Conservation (phyloP, 1,140 invertebrate genomes). For the Heliconius hermathena region DNA sequence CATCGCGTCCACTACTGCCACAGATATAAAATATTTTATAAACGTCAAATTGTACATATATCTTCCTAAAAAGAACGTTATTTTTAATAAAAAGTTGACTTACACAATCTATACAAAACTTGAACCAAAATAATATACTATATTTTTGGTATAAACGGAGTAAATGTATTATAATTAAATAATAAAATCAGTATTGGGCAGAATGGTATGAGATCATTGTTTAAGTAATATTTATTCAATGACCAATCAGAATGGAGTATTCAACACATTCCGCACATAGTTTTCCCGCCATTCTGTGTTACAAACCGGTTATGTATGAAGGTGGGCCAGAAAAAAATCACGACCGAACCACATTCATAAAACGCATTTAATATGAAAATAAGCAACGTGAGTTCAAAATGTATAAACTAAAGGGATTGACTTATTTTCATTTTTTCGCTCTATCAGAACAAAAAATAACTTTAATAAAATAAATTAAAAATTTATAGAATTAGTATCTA, state of each 20-base stretch:
- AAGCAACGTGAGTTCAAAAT: not conserved
- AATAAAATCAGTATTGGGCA: slow-evolving; percentile 2
- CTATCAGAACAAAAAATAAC: not conserved
- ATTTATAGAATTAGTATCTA: too few relatives aligned
- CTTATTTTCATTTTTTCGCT: not conserved
- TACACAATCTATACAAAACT: too few relatives aligned
- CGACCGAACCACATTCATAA: not conserved
- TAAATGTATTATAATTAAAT: not conserved
- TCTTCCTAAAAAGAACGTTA: not conserved
- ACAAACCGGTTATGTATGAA: slow-evolving; percentile 24
- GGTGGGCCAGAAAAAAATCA: slow-evolving; percentile 5
- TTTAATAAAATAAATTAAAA: too few relatives aligned
- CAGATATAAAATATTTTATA: slow-evolving; percentile 20
- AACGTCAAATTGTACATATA: not conserved
- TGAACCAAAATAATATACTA: not conserved
- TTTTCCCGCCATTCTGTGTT: slow-evolving; percentile 29
- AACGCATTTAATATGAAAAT: not conserved
- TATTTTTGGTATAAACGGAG: not conserved
- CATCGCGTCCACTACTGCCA: slow-evolving; percentile 37
- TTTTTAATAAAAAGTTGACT: not conserved
- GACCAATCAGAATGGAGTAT: slow-evolving; percentile 24
- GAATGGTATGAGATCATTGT: slow-evolving; percentile 1
- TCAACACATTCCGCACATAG: slow-evolving; percentile 26
- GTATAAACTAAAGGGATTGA: too few relatives aligned
- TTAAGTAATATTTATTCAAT: not conserved